Percentiles rank a stretch among this genome's conserved stretches.
phyloP scores from a whole-genome alignment of 2,113 vertebrate genomes.

The Phoxinus phoxinus region DNA sequence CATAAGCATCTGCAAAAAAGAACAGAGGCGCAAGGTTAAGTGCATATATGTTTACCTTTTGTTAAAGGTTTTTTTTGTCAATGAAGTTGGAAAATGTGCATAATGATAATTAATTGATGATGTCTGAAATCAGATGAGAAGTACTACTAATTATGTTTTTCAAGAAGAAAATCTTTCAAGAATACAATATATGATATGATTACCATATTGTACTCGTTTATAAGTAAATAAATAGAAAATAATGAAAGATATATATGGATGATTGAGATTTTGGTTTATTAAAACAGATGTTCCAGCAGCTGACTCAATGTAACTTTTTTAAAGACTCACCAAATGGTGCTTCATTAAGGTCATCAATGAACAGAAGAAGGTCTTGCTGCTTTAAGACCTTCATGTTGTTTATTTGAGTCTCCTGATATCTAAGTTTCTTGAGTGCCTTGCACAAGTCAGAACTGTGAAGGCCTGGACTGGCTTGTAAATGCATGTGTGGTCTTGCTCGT shows the following conservation, averaged over 20 bases:
- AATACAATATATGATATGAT: no score
- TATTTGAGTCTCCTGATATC: constrained; percentile 37
- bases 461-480: constrained; percentile 65
- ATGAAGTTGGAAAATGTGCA: neutral
- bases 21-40: neutral
- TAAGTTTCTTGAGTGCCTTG: constrained; percentile 66
- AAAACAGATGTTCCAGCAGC: neutral
- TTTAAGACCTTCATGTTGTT: constrained; percentile 29
- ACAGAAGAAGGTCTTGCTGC: constrained; percentile 70
- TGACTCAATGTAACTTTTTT: neutral
- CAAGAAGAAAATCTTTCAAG: no score
- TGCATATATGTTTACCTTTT: neutral
- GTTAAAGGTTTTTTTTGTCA: neutral
- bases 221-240: neutral
- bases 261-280: neutral
- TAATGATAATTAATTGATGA: neutral
- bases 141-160: no score
- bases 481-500: constrained; percentile 64
- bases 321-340: constrained; percentile 77
- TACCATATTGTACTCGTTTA: no score
- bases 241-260: neutral
- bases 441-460: constrained; percentile 69
- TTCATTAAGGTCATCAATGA: constrained; percentile 84
- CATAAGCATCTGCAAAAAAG: constrained; percentile 70
- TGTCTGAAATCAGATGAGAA: no score